Evolutionary conservation across 2,113 vertebrate species (phyloP), one percentile per base, ranked within the genome.

Genomic region (Naja naja): DNA sequence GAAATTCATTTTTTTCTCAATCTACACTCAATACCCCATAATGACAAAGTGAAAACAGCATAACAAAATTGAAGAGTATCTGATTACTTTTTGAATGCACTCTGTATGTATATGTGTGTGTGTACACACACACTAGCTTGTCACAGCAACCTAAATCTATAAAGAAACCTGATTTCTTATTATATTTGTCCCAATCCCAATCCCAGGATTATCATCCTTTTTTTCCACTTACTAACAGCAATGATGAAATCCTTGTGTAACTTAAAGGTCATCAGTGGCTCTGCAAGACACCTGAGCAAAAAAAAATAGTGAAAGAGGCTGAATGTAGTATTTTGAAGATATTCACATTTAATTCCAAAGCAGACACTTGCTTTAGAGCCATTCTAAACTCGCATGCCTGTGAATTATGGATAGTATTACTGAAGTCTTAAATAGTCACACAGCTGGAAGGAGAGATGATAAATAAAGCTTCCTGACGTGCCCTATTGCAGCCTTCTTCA

Each of bases 191-290:
- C 30, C 8, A 45, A 12, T 5, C 27, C 10, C 55, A 58, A 12
- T 5, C 27, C 10, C 55, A 58, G 12, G 30, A 85, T 85, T 60
- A 49, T 49, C 58, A 43, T 52, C 16, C 22, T 85, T 85, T 12
- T 85, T 92, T 56, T 49, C 94, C 96, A 98, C 99, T 99, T 98
- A 99, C 99, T 99, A 97, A 99, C 99, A 95, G 99, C 99, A 95
- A 98, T 97, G 97, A 99, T 99, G 96, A 99, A 99, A 95, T 99
- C 99, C 97, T 99, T 99, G 97, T 99, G 99, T 87, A 99, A 97
- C 96, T 98, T 99, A 97, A 99, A 99, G 92, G 99, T 99, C 98
- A 99, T 99, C 56, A 99, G 96, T 1, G 99, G 99, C 94, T 99
- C 99, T 93, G 99, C 98, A 92, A 99, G 98, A 96, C 99, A 99